These are phyloP conservation scores for Indicator maculatus DNA, from an alignment of 2,113 vertebrate genomes.

Conservation along the genomic window DNA sequence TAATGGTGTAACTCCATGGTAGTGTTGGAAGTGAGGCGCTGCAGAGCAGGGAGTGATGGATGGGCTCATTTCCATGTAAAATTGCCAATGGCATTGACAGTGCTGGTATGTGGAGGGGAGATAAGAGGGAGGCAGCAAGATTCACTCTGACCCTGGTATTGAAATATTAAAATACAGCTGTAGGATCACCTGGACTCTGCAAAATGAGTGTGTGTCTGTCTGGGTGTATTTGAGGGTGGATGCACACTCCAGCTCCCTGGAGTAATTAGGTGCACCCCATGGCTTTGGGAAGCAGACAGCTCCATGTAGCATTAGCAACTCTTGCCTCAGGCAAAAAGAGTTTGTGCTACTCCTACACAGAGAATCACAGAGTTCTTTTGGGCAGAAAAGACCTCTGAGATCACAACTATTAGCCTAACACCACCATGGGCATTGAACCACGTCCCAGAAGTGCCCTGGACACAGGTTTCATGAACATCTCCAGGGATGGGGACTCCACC, in stretches of 20 bases:
- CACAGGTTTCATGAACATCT: too few relatives aligned
- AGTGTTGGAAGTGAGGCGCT: slow-evolving; percentile 75
- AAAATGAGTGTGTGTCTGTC: background rate
- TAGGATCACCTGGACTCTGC: slow-evolving; percentile 68
- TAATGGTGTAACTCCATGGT: slow-evolving; percentile 80
- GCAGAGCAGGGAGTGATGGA: slow-evolving; percentile 80
- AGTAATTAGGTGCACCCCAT: background rate
- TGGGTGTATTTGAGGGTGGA: background rate
- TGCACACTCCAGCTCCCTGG: background rate
- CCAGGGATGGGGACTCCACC: too few relatives aligned
- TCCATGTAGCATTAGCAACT: fast-evolving
- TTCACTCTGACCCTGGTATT: slow-evolving; percentile 71
- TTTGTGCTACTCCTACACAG: background rate
- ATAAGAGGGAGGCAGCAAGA: slow-evolving; percentile 75
- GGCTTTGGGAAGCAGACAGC: fast-evolving
- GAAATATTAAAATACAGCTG: slow-evolving; percentile 77
- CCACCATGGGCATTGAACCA: too few relatives aligned
- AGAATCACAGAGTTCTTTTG: too few relatives aligned
- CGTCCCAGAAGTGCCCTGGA: too few relatives aligned
- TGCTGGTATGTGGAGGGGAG: slow-evolving; percentile 72
- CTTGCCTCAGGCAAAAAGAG: background rate
- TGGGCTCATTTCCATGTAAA: slow-evolving; percentile 84
- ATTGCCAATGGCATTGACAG: slow-evolving; percentile 83
- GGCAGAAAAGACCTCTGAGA: too few relatives aligned
- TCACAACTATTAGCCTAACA: too few relatives aligned